Base-by-base conservation (phyloP, 2,113 vertebrate genomes). In the Pachyramphus minor region DNA sequence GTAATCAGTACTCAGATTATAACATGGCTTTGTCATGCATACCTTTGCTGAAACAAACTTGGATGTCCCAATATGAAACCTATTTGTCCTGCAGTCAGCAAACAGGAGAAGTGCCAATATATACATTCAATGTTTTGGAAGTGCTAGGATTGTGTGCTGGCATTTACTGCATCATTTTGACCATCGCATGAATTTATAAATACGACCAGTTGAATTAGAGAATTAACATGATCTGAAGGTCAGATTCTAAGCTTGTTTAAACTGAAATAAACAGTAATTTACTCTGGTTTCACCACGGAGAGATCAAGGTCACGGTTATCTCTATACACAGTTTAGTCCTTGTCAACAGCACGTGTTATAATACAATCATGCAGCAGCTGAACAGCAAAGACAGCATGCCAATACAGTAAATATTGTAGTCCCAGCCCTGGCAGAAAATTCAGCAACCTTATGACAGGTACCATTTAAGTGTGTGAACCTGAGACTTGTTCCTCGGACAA, bases 1-100 rank as follows among this genome's bases (percentile, higher is more conserved):
- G 0, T 92, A 95, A 95, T 96, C 90, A 88, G 87, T 53, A 96
- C 72, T 72, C 88, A 74, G 85, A 94, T 92, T 94, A 92, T 93
- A 96, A 88, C 85, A 86, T 58, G 79, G 85, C 90, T 96, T 95
- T 93, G 92, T 95, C 90, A 95, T 96, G 67, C 62, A 76, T 85
- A 75, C 72, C 93, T 88, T 78, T 93, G 84, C 91, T 95, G 95
- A 92, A 96, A 92, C 52, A 78, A 88, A 92, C 84, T 91, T 90
- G 84, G 94, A 95, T 95, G 95, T 97, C 95, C 95, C 91, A 95
- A 87, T 84, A 84, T 6, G 73, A 95, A 95, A 97, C 91, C 73
- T 89, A 92, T 92, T 95, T 87, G 79, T 90, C 86, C 84, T 63
- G 47, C 89, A 89, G 93, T 95, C 93, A 96, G 91, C 93, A 97